phyloP scores from a whole-genome alignment of 53 echinoderm and acorn worm species.

The Mesocentrotus franciscanus region DNA sequence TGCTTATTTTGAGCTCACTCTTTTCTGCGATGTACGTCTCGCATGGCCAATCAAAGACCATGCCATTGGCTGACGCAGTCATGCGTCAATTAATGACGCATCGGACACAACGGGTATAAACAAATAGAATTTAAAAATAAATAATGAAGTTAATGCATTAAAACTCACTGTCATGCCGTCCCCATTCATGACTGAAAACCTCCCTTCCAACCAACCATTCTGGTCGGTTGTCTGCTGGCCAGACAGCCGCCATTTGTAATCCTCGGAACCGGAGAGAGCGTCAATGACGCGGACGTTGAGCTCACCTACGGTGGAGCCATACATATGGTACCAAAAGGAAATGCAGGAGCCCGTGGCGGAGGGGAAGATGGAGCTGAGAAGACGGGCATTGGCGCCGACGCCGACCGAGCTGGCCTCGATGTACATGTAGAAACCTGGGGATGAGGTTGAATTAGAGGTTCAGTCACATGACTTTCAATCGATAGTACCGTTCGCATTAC shows the following conservation, averaged over 20 bases:
- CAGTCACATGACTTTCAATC: too few relatives aligned
- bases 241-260: slow-evolving; percentile 59
- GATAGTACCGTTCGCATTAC: too few relatives aligned
- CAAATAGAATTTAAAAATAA: too few relatives aligned
- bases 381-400: slow-evolving; percentile 64
- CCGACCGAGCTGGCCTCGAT: slow-evolving; percentile 81
- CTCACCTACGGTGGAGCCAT: slow-evolving; percentile 70
- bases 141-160: too few relatives aligned
- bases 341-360: slow-evolving; percentile 76
- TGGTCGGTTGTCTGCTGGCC: slow-evolving; percentile 55
- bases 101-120: too few relatives aligned
- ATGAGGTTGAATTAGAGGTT: neutral
- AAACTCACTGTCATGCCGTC: slow-evolving; percentile 63
- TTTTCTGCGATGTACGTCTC: too few relatives aligned
- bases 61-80: too few relatives aligned
- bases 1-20: too few relatives aligned
- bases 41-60: too few relatives aligned
- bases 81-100: too few relatives aligned
- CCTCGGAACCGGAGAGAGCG: slow-evolving; percentile 31
- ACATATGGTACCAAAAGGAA: slow-evolving; percentile 96
- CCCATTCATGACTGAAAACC: slow-evolving; percentile 54
- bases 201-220: slow-evolving; percentile 55
- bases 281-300: slow-evolving; percentile 48
- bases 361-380: slow-evolving; percentile 77
- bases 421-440: slow-evolving; percentile 85